phyloP scores from a whole-genome alignment of 2,888 invertebrate species.

The Dicycla oo region DNA sequence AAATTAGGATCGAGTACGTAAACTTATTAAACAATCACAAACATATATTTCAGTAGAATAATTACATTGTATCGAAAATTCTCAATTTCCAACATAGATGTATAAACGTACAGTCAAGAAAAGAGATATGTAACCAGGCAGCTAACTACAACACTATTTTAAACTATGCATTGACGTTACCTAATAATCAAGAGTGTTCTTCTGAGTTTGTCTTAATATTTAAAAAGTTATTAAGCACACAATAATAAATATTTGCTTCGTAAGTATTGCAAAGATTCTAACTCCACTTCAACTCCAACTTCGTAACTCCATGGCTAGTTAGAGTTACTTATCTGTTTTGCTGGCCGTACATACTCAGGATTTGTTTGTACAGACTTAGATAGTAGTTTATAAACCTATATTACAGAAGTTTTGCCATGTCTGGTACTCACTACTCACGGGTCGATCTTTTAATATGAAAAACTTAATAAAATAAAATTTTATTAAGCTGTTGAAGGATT shows the following conservation, averaged over 20 bases:
- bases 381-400: slow-evolving; percentile 48
- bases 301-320: background rate
- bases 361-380: slow-evolving; percentile 53
- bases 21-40: slow-evolving; percentile 38
- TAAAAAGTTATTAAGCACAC: background rate
- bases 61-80: slow-evolving; percentile 29
- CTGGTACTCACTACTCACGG: slow-evolving; percentile 15
- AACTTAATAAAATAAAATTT: slow-evolving; percentile 52
- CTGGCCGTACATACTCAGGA: slow-evolving; percentile 32
- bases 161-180: background rate
- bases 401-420: slow-evolving; percentile 31
- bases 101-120: slow-evolving; percentile 20
- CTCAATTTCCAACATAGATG: slow-evolving; percentile 16
- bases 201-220: background rate
- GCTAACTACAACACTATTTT: background rate
- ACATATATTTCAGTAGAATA: slow-evolving; percentile 50
- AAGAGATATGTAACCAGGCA: background rate
- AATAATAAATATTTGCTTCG: background rate
- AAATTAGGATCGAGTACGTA: slow-evolving; percentile 44
- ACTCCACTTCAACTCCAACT: no score
- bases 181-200: background rate
- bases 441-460: slow-evolving; percentile 27
- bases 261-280: background rate
- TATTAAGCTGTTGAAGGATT: slow-evolving; percentile 42
- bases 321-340: slow-evolving; percentile 26